These are phyloP conservation scores for Rhegmatorhina hoffmannsi DNA, from an alignment of 2,113 vertebrate genomes.

Conservation along the genomic window DNA sequence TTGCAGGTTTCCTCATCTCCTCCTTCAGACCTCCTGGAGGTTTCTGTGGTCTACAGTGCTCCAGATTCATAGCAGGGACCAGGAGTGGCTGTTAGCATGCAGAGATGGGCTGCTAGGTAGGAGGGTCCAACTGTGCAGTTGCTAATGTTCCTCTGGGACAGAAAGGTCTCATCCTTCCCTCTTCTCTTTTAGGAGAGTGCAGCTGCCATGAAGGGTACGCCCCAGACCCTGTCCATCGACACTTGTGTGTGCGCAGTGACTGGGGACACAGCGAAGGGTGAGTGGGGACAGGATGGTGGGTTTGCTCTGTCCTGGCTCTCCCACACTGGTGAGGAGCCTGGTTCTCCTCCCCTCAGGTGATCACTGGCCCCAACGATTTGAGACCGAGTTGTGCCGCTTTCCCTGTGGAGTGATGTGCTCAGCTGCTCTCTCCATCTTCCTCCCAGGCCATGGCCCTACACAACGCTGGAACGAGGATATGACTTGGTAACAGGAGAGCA, in stretches of 20 bases:
- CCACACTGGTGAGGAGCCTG: rapidly evolving
- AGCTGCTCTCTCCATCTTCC: not conserved
- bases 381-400: rapidly evolving
- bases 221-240: constrained; percentile 88
- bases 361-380: rapidly evolving
- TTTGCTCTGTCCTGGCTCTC: not conserved
- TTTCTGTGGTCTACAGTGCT: not conserved
- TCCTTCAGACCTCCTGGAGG: not conserved
- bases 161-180: constrained; percentile 36
- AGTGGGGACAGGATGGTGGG: constrained; percentile 11
- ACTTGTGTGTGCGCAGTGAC: constrained; percentile 93
- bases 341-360: not conserved
- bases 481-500: constrained; percentile 97
- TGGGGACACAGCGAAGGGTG: constrained; percentile 98
- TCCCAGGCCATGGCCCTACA: constrained; percentile 95
- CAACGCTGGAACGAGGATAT: constrained; percentile 93
- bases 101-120: not conserved
- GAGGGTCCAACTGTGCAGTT: rapidly evolving
- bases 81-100: not conserved
- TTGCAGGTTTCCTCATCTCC: not conserved
- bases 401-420: not conserved
- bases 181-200: constrained; percentile 86
- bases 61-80: too few species aligned
- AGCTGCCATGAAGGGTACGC: constrained; percentile 96
- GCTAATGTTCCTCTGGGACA: not conserved